Percentiles rank a stretch among this genome's conserved stretches.
These are phyloP conservation scores for Antheraea mylitta DNA, from an alignment of 1,140 invertebrate genomes.

Conservation along the genomic window DNA sequence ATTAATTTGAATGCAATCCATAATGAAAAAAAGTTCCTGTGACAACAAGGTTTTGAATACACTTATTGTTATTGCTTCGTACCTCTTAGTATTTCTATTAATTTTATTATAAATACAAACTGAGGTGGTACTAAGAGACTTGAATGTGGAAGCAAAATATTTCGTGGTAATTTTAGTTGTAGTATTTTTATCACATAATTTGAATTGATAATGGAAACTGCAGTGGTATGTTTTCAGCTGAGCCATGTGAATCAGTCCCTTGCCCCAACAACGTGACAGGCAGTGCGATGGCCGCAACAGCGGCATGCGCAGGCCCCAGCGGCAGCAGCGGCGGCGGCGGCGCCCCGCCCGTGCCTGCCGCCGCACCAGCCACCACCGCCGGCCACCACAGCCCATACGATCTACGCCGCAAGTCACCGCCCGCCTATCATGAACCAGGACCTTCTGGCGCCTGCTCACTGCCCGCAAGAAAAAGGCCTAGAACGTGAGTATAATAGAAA, in stretches of 20 bases:
- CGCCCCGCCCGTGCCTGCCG: slow-evolving; percentile 60
- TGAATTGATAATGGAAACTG: not conserved
- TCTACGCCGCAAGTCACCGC: slow-evolving; percentile 89
- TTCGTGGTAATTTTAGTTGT: no score
- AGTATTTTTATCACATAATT: not conserved
- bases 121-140: no score
- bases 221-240: slow-evolving; percentile 74
- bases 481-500: slow-evolving; percentile 80
- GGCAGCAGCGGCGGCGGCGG: slow-evolving; percentile 67
- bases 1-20: no score
- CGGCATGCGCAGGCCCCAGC: slow-evolving; percentile 64
- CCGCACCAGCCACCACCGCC: slow-evolving; percentile 71
- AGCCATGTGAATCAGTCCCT: slow-evolving; percentile 86
- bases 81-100: no score
- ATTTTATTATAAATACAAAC: no score
- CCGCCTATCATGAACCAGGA: slow-evolving; percentile 82
- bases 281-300: slow-evolving; percentile 69
- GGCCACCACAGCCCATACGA: slow-evolving; percentile 92
- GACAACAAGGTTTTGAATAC: no score
- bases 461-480: slow-evolving; percentile 89
- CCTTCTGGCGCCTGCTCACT: slow-evolving; percentile 83
- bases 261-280: slow-evolving; percentile 84
- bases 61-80: no score
- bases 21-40: no score
- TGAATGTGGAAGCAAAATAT: no score